Evolutionary conservation across 2,888 invertebrate species (phyloP).

Genomic region (Platycnemis pennipes): DNA sequence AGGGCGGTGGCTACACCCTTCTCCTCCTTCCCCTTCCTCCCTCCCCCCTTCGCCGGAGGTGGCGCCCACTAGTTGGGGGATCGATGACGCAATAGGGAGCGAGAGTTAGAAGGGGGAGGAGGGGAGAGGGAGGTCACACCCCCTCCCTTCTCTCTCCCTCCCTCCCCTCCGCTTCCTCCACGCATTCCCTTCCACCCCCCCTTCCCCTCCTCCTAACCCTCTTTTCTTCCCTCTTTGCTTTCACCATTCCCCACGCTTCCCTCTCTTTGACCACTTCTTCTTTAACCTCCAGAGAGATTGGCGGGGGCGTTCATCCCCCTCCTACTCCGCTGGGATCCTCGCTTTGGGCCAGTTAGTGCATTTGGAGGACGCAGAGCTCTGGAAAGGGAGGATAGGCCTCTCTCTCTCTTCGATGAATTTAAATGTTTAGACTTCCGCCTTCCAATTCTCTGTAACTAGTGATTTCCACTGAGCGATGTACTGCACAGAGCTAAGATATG

Average conservation of each 20-base stretch:
- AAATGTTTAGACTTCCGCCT: background rate
- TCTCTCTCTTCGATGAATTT: background rate
- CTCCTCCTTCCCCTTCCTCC: background rate
- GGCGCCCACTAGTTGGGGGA: conserved; percentile 7
- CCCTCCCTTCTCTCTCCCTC: background rate
- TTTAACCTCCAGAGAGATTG: background rate
- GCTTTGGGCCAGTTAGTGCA: background rate
- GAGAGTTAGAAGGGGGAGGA: background rate
- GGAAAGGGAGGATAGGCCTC: background rate
- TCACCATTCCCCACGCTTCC: too few species aligned
- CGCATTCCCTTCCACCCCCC: too few species aligned
- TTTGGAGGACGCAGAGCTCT: background rate
- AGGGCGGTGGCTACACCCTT: conserved; percentile 13
- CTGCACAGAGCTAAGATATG: too few species aligned
- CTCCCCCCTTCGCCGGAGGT: background rate
- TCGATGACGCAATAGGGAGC: conserved; percentile 27
- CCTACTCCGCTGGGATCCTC: too few species aligned
- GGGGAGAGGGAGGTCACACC: background rate
- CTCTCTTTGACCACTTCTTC: conserved; percentile 3
- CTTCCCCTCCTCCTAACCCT: background rate
- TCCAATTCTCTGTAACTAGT: too few species aligned
- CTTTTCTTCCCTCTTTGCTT: background rate
- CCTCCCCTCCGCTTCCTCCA: background rate
- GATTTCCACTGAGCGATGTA: too few species aligned
- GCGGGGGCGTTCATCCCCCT: background rate